Evolutionary conservation across 2,113 vertebrate species (phyloP), one percentile per base, ranked within the genome.

Genomic region (Centrocercus urophasianus): DNA sequence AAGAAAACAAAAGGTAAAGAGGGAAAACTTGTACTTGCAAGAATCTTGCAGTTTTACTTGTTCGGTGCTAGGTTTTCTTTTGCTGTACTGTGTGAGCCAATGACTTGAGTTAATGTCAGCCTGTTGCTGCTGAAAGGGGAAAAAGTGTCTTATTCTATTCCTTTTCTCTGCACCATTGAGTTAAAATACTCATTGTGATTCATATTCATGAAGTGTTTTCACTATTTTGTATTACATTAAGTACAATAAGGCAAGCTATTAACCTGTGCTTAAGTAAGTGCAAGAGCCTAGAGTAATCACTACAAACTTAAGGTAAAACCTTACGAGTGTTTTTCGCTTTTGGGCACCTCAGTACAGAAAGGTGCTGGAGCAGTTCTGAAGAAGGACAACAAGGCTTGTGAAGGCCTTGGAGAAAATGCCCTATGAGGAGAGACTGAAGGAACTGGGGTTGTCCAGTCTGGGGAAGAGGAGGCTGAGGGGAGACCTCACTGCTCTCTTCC

Each of bases 1-100:
- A 99, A 99, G 94, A 98, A 93, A 95, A 34, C 66, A 4, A 99
- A 98, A 97, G 92, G 97, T 84, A 94, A 94, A 40, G 69, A 82
- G 43, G 83, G n/a, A 45, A 20, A 64, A 82, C 20, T 56, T 67
- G 43, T 18, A 15, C 34, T 50, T 93, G 15, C 2, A 40, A 81
- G 52, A 86, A 81, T 66, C 22, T 13, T 20, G 18, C 40, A 8
- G 3, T 43, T 80, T 79, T 63, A 18, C 2, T 4, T 80, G 28
- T 45, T 80, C 18, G 67, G 48, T 2, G 56, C 84, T 48, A 77
- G 8, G 13, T 43, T 89, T 63, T 8, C 1, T 18, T 54, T 65
- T 36, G 25, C 61, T 50, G 32, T 18, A 24, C 21, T 2, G 1
- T 70, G 54, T 30, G 48, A 59, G 14, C 20, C 6, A 38, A 15